Conservation (phyloP, 2,888 invertebrate genomes). For the Gastracanthus pulcherrimus region DNA sequence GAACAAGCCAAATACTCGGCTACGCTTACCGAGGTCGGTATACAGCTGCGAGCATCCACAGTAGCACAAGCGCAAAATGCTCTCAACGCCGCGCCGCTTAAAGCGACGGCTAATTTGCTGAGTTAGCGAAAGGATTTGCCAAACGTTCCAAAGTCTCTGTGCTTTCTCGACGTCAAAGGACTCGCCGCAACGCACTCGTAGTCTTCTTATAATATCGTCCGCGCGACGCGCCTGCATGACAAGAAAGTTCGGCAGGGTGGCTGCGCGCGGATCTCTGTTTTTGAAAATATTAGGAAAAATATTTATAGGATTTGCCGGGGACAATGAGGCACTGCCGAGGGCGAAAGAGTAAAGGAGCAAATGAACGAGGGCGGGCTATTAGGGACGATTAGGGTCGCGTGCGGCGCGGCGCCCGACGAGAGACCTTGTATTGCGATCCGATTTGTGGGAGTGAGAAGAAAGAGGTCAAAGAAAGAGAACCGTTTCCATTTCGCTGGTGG, state of each 20-base stretch:
- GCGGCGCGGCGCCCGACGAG: constrained; percentile 34
- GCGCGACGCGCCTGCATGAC: too few relatives aligned
- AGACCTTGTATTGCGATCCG: too few relatives aligned
- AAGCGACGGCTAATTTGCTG: constrained; percentile 38
- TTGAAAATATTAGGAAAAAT: constrained; percentile 73
- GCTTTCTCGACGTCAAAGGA: too few relatives aligned
- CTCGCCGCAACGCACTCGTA: too few relatives aligned
- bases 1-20: background rate
- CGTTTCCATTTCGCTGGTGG: constrained; percentile 52
- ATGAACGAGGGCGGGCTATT: constrained; percentile 17
- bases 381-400: constrained; percentile 54
- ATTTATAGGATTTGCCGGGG: constrained; percentile 72
- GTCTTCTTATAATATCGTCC: too few relatives aligned
- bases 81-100: background rate
- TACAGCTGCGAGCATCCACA: background rate
- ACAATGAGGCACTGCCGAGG: background rate
- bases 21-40: too few relatives aligned
- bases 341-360: constrained; percentile 35
- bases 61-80: background rate
- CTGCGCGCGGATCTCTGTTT: constrained; percentile 64
- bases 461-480: background rate
- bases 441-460: constrained; percentile 48
- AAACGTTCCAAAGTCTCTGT: too few relatives aligned
- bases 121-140: constrained; percentile 6
- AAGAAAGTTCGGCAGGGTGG: background rate